Conservation (phyloP, 2,888 invertebrate genomes). For the Scaptomyza cyrtandrae region DNA sequence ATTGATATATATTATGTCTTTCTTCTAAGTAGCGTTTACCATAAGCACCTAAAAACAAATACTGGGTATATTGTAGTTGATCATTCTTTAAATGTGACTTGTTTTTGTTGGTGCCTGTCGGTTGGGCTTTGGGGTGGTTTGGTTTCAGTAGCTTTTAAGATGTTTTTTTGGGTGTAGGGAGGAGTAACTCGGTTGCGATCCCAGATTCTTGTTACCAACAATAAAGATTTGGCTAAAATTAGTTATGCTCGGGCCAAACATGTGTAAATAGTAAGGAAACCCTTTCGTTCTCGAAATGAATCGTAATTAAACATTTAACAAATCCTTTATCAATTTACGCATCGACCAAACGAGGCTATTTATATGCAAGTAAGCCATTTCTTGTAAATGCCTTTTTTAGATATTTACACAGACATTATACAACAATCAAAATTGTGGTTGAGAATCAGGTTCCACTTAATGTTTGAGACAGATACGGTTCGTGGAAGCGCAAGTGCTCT, state of each 20-base stretch:
- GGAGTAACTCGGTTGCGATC: too few relatives aligned
- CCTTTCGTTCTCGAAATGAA: not conserved
- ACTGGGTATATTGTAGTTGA: constrained; percentile 14
- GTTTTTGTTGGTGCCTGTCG: constrained; percentile 11
- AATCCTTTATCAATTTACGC: not conserved
- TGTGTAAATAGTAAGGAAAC: not conserved
- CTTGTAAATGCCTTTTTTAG: not conserved
- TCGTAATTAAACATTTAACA: not conserved
- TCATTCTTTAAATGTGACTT: not conserved
- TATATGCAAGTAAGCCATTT: not conserved
- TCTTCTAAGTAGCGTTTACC: too few relatives aligned
- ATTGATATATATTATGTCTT: too few relatives aligned
- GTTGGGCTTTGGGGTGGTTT: constrained; percentile 17
- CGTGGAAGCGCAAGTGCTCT: constrained; percentile 68
- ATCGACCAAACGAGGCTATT: not conserved
- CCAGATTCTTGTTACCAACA: constrained; percentile 11
- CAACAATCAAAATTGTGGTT: constrained; percentile 19
- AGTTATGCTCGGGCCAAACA: not conserved
- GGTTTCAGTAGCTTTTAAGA: constrained; percentile 23
- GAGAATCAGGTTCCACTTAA: constrained; percentile 40
- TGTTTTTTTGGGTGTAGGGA: not conserved
- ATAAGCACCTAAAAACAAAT: not conserved
- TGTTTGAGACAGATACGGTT: constrained; percentile 49
- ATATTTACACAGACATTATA: constrained; percentile 19
- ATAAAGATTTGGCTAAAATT: constrained; percentile 14